These are phyloP conservation scores for Erebia aethiops DNA, from an alignment of 2,888 invertebrate species.

Conservation along the genomic window DNA sequence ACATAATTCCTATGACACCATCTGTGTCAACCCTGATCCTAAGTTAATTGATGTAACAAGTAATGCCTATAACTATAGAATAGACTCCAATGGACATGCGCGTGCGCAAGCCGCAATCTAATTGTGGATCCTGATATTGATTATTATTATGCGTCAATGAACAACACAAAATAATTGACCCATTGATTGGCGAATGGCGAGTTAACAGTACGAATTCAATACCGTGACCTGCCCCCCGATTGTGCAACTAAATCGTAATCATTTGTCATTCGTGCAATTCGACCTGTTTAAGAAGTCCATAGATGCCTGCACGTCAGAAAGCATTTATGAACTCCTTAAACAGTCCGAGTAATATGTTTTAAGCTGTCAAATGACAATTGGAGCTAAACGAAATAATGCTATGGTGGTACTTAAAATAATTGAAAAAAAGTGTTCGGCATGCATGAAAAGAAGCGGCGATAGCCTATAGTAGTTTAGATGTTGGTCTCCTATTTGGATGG, in stretches of 20 bases:
- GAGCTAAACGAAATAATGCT: background rate
- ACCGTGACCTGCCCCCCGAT: too few species aligned
- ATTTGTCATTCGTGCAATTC: too few species aligned
- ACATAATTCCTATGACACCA: background rate
- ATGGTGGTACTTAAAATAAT: background rate
- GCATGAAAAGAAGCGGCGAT: too few species aligned
- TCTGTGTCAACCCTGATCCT: conserved; percentile 19
- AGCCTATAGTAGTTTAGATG: too few species aligned
- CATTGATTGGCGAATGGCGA: background rate
- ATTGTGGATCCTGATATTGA: conserved; percentile 24
- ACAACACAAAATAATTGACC: background rate
- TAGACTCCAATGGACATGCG: conserved; percentile 29
- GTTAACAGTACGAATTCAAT: background rate
- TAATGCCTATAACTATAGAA: background rate
- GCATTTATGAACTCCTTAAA: too few species aligned
- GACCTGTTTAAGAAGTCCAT: too few species aligned
- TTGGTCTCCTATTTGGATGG: too few species aligned
- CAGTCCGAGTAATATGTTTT: too few species aligned
- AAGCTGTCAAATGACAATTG: too few species aligned
- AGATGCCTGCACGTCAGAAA: too few species aligned
- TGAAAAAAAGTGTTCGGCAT: too few species aligned
- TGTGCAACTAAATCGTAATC: too few species aligned
- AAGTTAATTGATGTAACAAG: conserved; percentile 10
- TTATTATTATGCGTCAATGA: conserved; percentile 17
- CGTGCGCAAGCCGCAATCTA: conserved; percentile 18